Evolutionary conservation across 2,888 invertebrate genomes (phyloP), one percentile per base, ranked within the genome.

Genomic region (Meloe dianella): DNA sequence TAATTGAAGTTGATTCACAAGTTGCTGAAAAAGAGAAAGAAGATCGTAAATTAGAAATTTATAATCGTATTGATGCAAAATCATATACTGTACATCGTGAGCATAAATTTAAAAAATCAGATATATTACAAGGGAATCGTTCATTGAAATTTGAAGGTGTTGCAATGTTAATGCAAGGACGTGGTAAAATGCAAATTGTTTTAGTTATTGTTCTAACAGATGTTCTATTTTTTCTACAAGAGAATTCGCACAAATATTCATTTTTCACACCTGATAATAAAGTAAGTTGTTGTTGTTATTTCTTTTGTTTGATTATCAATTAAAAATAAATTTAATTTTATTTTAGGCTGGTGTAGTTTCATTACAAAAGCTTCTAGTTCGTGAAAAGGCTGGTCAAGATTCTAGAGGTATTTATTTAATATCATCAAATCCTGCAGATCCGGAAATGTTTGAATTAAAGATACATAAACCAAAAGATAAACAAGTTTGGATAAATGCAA

Each of bases 401-500:
- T 91, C 92, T 2, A 87, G 93, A 4, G 95, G 96, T 0, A 91
- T 98, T 78, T 97, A 97, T 85, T 89, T 98, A 64, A 96, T 98
- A 76, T 95, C 94, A 73, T 95, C 95, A 74, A 95, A 95, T 79
- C 94, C 95, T 6, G 88, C 91, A 5, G 94, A 93, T 80, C 97
- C 97, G 0, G 97, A 97, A 86, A 97, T 98, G 97, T 97, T 97
- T 81, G 97, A 97, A 81, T 85, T 98, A 62, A 91, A 96, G 79
- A 90, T 91, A 29, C 93, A 94, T 78, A 89, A 93, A 71, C 95
- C 95, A 32, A 94, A 95, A 82, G 96, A 97, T 78, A 93, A 95
- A 80, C 92, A 92, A 78, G 85, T 89, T 12, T 97, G 97, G 97
- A 95, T 97, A 80, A 91, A 92, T 78, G 90, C 92, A 47, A 92